Evolutionary conservation across 2,113 vertebrate species (phyloP).

Genomic region (Cathartes aura): DNA sequence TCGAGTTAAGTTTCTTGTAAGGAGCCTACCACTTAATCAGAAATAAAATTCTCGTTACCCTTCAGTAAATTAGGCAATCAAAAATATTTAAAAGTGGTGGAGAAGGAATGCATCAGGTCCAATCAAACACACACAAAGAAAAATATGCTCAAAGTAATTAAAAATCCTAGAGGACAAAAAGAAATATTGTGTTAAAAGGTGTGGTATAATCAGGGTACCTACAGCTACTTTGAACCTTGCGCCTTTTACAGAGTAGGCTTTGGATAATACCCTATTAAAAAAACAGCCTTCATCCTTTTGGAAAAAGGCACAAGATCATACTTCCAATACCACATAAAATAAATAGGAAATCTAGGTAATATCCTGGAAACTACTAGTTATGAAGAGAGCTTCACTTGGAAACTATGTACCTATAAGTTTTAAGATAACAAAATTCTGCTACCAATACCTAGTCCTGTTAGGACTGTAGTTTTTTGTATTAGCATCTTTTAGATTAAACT

Average conservation of each 20-base stretch:
- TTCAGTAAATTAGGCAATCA: background rate
- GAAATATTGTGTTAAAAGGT: background rate
- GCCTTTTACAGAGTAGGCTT: background rate
- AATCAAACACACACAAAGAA: background rate
- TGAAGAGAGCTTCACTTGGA: background rate
- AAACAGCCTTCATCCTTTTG: background rate
- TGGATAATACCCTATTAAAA: background rate
- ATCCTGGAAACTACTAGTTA: background rate
- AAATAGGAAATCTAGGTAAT: background rate
- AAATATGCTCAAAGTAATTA: background rate
- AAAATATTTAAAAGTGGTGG: background rate
- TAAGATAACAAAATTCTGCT: background rate
- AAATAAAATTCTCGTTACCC: background rate
- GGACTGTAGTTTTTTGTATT: background rate
- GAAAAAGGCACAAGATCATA: background rate
- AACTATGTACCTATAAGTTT: background rate
- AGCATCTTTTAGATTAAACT: background rate
- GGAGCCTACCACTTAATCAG: background rate
- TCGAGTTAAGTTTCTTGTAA: background rate
- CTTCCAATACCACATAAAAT: background rate
- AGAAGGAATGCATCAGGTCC: background rate
- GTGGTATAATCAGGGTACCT: background rate
- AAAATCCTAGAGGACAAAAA: background rate
- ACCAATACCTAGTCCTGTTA: background rate
- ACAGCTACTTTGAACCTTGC: background rate